phyloP scores from a whole-genome alignment of 2,113 vertebrate genomes.

The Phoenicopterus ruber region DNA sequence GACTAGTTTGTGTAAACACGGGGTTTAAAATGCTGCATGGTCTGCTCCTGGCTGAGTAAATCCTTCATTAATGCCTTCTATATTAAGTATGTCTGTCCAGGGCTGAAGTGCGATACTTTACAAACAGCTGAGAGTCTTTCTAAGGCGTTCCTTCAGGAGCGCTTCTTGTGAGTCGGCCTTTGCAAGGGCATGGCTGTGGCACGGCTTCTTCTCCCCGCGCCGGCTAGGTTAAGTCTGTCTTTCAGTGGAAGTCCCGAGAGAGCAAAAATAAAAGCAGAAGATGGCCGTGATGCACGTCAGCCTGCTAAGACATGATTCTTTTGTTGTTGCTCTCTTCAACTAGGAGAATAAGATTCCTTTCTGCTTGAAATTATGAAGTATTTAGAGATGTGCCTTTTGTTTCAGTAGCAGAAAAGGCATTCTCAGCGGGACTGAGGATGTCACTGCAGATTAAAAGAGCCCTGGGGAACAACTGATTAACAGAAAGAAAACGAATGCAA shows the following conservation, averaged over 20 bases:
- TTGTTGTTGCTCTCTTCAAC: not conserved
- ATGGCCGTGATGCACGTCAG: not conserved
- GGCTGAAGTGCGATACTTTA: not conserved
- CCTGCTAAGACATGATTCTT: not conserved
- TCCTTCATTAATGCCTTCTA: slow-evolving; percentile 24
- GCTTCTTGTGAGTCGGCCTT: not conserved
- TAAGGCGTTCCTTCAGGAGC: not conserved
- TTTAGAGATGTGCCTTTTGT: not conserved
- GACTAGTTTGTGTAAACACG: not conserved
- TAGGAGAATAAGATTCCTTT: not conserved
- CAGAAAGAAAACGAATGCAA: not conserved
- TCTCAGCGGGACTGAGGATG: not conserved
- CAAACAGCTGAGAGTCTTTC: slow-evolving; percentile 24
- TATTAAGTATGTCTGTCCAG: not conserved
- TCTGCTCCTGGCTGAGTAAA: not conserved
- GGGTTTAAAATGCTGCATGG: not conserved
- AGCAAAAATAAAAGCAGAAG: slow-evolving; percentile 23
- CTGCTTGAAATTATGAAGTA: not conserved
- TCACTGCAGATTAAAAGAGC: not conserved
- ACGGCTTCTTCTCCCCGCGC: not conserved
- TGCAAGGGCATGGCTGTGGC: not conserved
- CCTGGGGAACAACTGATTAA: not conserved
- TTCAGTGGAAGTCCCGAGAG: not conserved
- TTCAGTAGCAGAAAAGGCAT: not conserved
- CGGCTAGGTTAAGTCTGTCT: not conserved